phyloP scores from a whole-genome alignment of 1,140 invertebrate genomes.

The Plodia interpunctella region DNA sequence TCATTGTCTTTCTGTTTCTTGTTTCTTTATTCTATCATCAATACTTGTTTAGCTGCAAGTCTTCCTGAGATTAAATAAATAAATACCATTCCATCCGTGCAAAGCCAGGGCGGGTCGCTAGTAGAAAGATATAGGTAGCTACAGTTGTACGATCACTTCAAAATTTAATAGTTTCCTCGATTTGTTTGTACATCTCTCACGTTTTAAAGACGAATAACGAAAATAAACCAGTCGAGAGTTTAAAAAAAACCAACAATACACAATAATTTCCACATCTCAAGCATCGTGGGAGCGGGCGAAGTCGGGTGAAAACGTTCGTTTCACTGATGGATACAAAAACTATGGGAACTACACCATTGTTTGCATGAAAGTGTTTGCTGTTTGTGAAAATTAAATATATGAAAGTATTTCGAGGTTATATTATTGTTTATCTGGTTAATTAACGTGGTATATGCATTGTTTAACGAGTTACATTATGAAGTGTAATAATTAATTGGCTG shows the following conservation, averaged over 20 bases:
- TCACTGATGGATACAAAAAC: constrained; percentile 37
- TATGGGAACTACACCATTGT: constrained; percentile 25
- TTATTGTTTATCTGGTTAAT: too few relatives aligned
- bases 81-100: too few relatives aligned
- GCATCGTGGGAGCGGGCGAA: constrained; percentile 23
- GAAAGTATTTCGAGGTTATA: constrained; percentile 1
- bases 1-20: too few relatives aligned
- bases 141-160: too few relatives aligned
- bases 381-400: constrained; percentile 21
- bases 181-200: neutral
- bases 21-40: too few relatives aligned
- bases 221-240: neutral
- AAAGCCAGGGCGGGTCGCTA: too few relatives aligned
- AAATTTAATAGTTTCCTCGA: neutral
- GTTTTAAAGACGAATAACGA: neutral
- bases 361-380: constrained; percentile 27
- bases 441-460: too few relatives aligned
- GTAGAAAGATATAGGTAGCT: too few relatives aligned
- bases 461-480: too few relatives aligned
- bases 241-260: constrained; percentile 20
- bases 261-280: constrained; percentile 30
- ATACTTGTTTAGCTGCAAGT: too few relatives aligned
- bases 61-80: too few relatives aligned
- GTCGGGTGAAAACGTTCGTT: constrained; percentile 29
- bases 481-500: too few relatives aligned